Base-by-base conservation (phyloP, 2,113 vertebrate genomes). In the Oenanthe melanoleuca region DNA sequence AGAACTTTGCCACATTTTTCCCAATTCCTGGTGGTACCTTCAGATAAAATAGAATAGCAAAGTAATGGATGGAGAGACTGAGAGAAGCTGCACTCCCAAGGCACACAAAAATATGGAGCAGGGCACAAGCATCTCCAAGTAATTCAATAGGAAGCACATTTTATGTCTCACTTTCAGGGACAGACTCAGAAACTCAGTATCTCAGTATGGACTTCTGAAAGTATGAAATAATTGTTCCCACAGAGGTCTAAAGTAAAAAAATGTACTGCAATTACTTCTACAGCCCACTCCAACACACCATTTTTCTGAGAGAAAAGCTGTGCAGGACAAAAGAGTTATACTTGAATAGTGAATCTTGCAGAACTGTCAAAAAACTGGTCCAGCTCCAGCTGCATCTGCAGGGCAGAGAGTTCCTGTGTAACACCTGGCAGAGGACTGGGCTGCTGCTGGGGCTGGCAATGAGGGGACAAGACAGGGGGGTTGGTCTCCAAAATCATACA, bases 81-180 rank as follows among this genome's bases (percentile, higher is more conserved):
- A 72, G 37, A 65, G 25, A 77, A 88, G 40, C n/a, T 16, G 37
- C 33, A 23, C 16, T 77, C 66, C n/a, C 2, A 5, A 40, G 9
- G 18, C 14, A 61, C n/a, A 33, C 26, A 25, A 44, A 25, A n/a
- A 50, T 29, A 8, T 2, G 1, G 18, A 77, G 42, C 0, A 1
- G 28, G 53, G 72, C 49, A 67, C 1, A 3, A 7, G 12, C 18
- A 29, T 14, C 28, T 77, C 86, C 4, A 0, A 63, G 45, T 77
- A 53, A 23, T 72, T 23, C 37, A 28, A 13, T 0, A 60, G 2
- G 4, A 80, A 86, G 56, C 14, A 40, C 1, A 2, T 44, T 64
- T 72, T 22, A 47, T 13, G 19, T 44, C 56, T 67, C 28, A 7
- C 82, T 79, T 82, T 65, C 79, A 75, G 57, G 28, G n/a, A 75